Conservation (phyloP, 1,140 invertebrate species). For the Mya arenaria region DNA sequence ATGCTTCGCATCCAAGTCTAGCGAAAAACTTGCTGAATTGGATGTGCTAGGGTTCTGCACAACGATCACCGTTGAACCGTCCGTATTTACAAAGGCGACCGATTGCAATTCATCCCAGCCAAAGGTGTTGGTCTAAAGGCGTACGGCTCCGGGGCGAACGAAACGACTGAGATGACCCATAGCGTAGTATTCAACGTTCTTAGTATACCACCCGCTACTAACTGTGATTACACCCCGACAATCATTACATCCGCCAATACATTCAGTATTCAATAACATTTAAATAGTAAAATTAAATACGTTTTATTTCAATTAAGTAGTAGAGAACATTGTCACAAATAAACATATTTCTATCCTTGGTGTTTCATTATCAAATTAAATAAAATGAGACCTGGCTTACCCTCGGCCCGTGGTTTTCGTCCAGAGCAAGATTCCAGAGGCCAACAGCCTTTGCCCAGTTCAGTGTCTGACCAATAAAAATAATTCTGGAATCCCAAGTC, state of each 20-base stretch:
- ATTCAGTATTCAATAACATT: no score
- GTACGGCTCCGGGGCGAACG: slow-evolving; percentile 56
- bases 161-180: slow-evolving; percentile 67
- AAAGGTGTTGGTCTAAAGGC: slow-evolving; percentile 55
- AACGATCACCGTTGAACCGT: slow-evolving; percentile 55
- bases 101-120: slow-evolving; percentile 55
- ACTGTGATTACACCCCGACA: slow-evolving; percentile 68
- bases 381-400: background rate
- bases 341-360: no score
- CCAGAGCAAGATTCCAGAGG: slow-evolving; percentile 68
- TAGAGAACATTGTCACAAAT: no score
- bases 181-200: slow-evolving; percentile 65
- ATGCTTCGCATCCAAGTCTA: slow-evolving; percentile 41
- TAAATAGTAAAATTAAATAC: no score
- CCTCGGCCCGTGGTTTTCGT: slow-evolving; percentile 63
- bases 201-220: slow-evolving; percentile 29
- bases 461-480: slow-evolving; percentile 64
- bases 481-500: slow-evolving; percentile 53
- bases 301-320: no score
- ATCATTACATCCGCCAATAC: slow-evolving; percentile 57
- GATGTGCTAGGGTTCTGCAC: slow-evolving; percentile 47
- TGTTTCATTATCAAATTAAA: no score
- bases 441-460: slow-evolving; percentile 60
- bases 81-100: slow-evolving; percentile 62
- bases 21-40: slow-evolving; percentile 9